Evolutionary conservation across 2,113 vertebrate genomes (phyloP).

Genomic region (Electrona antarctica): DNA sequence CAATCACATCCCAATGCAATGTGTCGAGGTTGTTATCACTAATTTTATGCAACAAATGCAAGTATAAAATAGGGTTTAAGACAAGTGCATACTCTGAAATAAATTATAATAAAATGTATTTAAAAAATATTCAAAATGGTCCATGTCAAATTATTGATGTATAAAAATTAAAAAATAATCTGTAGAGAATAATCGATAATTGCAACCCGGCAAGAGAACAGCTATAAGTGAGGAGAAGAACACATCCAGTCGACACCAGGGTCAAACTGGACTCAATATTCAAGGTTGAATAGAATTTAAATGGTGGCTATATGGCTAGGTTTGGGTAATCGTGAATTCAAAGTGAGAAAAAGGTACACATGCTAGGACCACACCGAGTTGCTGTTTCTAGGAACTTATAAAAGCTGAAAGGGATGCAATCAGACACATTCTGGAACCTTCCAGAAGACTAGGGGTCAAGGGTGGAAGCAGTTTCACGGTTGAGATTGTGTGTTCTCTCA

Average conservation of each 20-base stretch:
- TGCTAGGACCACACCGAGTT: background rate
- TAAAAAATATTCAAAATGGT: too few species aligned
- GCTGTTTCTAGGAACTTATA: background rate
- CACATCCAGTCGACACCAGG: background rate
- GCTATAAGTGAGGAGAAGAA: background rate
- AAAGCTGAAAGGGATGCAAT: background rate
- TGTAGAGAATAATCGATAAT: too few species aligned
- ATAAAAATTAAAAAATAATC: too few species aligned
- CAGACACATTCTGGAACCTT: constrained; percentile 19
- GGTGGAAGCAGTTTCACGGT: constrained; percentile 38
- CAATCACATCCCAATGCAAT: too few species aligned
- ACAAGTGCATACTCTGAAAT: too few species aligned
- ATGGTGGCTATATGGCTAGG: background rate
- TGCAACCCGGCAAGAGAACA: background rate
- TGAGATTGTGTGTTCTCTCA: constrained; percentile 25
- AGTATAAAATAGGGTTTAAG: too few species aligned
- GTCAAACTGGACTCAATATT: background rate
- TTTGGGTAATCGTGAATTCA: background rate
- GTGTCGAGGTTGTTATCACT: too few species aligned
- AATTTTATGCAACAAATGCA: too few species aligned
- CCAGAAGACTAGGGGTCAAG: constrained; percentile 33
- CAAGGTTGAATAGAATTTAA: background rate
- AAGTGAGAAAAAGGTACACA: constrained; percentile 8
- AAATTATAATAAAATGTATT: too few species aligned
- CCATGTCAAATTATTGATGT: too few species aligned